These are phyloP conservation scores for Parnassius orleans DNA, from an alignment of 2,888 invertebrate genomes.

Conservation along the genomic window DNA sequence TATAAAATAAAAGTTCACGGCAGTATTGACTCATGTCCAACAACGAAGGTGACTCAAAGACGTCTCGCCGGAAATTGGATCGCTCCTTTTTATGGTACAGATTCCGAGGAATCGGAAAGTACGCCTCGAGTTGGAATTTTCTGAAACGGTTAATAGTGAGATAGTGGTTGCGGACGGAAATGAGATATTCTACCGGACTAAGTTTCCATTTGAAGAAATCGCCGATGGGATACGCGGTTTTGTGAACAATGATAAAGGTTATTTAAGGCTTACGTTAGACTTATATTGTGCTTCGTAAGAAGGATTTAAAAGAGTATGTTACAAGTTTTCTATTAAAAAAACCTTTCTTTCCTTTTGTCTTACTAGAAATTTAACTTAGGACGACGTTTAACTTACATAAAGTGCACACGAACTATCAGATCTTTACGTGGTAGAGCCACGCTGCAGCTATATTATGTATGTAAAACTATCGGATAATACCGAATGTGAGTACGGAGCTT, in stretches of 20 bases:
- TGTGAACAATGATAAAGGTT: not conserved
- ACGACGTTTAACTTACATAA: too few species aligned
- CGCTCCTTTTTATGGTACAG: conserved; percentile 22
- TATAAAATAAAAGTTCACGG: conserved; percentile 9
- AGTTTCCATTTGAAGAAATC: conserved; percentile 9
- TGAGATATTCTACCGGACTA: conserved; percentile 18
- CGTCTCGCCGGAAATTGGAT: conserved; percentile 25
- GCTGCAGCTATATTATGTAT: too few species aligned
- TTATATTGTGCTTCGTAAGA: too few species aligned
- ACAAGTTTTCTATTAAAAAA: too few species aligned
- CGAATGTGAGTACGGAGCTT: too few species aligned
- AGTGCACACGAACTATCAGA: too few species aligned
- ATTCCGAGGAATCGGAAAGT: conserved; percentile 13
- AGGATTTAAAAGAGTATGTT: not conserved
- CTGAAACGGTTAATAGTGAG: conserved; percentile 20
- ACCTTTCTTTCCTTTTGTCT: too few species aligned
- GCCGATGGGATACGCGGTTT: not conserved
- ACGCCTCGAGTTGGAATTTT: not conserved
- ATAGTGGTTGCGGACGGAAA: conserved; percentile 14
- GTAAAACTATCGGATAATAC: too few species aligned
- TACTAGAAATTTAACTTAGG: too few species aligned
- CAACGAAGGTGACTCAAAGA: conserved; percentile 18
- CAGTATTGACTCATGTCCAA: conserved; percentile 19
- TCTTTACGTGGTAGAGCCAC: too few species aligned
- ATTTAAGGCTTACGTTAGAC: too few species aligned